A percentile compares a stretch with the other conserved stretches of the same genome.
Conservation (phyloP, 2,113 vertebrate species). For the Ptilorrhoa leucosticta region DNA sequence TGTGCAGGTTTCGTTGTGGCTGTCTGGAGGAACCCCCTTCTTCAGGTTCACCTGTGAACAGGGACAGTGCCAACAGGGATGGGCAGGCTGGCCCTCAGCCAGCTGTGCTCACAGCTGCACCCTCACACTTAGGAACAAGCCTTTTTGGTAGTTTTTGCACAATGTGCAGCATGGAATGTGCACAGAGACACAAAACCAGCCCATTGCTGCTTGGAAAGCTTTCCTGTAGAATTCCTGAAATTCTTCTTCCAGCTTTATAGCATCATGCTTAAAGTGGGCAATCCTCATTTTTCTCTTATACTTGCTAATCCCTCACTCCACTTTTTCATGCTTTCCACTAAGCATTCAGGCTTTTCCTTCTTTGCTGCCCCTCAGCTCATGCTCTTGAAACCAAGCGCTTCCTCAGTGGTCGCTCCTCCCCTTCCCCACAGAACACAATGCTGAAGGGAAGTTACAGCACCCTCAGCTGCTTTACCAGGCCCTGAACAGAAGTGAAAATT, state of each 20-base stretch:
- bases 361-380: background rate
- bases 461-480: background rate
- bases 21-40: slow-evolving; percentile 88
- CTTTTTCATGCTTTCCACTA: background rate
- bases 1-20: slow-evolving; percentile 94
- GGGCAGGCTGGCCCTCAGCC: background rate
- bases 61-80: background rate
- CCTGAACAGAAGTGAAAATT: background rate
- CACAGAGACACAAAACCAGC: background rate
- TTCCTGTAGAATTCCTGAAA: background rate
- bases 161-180: accelerated
- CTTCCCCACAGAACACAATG: accelerated
- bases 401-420: background rate
- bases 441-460: background rate
- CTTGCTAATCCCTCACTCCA: background rate
- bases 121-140: background rate
- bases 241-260: background rate
- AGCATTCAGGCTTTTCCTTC: background rate
- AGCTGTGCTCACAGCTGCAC: background rate
- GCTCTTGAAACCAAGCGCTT: background rate
- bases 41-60: slow-evolving; percentile 89
- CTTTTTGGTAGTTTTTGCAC: accelerated
- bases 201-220: background rate
- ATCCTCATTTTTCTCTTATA: background rate
- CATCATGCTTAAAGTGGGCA: background rate